A percentile compares a stretch with the other conserved stretches of the same genome.
phyloP scores from a whole-genome alignment of 1,140 invertebrate species.

The Proales similis region DNA sequence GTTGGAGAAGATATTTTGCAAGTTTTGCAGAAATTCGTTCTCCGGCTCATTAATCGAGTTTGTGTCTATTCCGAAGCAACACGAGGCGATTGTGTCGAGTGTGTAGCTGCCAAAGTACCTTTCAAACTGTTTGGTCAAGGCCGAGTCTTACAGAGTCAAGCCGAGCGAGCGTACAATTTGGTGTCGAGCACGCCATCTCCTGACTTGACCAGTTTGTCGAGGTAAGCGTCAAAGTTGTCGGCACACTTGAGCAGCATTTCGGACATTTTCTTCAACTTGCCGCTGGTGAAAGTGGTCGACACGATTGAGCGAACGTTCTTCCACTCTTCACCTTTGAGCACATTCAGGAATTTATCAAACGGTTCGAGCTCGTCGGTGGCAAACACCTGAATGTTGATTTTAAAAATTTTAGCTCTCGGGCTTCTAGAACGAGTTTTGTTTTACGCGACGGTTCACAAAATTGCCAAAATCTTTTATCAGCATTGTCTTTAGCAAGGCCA shows the following conservation, averaged over 20 bases:
- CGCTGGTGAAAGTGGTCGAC: slow-evolving; percentile 41
- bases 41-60: slow-evolving; percentile 40
- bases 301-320: slow-evolving; percentile 42
- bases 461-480: slow-evolving; percentile 40
- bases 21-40: slow-evolving; percentile 36
- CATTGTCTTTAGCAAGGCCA: slow-evolving; percentile 40
- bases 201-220: neutral
- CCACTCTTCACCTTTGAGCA: slow-evolving; percentile 42
- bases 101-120: slow-evolving; percentile 37
- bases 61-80: slow-evolving; percentile 39
- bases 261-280: slow-evolving; percentile 41
- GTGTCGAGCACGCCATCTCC: slow-evolving; percentile 7
- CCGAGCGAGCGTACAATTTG: slow-evolving; percentile 4
- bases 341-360: slow-evolving; percentile 34
- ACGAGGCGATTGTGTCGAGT: slow-evolving; percentile 40
- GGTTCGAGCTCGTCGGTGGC: neutral
- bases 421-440: neutral
- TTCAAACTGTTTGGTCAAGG: neutral
- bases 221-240: neutral
- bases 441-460: slow-evolving; percentile 40
- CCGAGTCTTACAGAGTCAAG: neutral
- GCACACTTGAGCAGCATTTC: slow-evolving; percentile 3
- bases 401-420: too few relatives aligned
- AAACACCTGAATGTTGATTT: neutral
- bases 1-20: neutral